Percentiles rank a stretch among this genome's conserved stretches.
These are phyloP conservation scores for Miltochrista miniata DNA, from an alignment of 2,888 invertebrate genomes.

Conservation along the genomic window DNA sequence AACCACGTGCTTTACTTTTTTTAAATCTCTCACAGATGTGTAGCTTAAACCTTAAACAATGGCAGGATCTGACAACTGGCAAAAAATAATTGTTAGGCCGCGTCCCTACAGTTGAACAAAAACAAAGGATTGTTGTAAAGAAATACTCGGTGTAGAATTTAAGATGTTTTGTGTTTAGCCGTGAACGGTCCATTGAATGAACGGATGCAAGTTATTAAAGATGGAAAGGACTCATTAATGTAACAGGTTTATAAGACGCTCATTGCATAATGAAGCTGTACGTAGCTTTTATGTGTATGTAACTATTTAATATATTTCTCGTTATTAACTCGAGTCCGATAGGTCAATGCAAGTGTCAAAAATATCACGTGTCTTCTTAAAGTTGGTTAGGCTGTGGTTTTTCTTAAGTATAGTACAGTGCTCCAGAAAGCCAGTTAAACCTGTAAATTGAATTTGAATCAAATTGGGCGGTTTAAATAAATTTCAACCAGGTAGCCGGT, in stretches of 20 bases:
- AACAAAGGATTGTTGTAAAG: constrained; percentile 10
- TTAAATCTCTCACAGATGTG: constrained; percentile 9
- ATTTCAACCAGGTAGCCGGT: no score
- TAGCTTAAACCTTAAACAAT: constrained; percentile 10
- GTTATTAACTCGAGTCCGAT: no score
- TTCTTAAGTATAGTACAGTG: no score
- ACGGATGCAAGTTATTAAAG: constrained; percentile 8
- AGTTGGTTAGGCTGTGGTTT: no score
- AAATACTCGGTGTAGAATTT: constrained; percentile 3
- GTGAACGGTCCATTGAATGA: constrained; percentile 3
- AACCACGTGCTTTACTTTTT: constrained; percentile 8
- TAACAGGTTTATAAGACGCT: neutral
- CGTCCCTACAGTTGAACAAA: constrained; percentile 5
- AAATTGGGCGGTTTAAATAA: no score
- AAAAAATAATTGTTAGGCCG: constrained; percentile 15
- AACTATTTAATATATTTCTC: no score
- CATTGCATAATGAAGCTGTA: neutral
- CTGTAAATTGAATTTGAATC: no score
- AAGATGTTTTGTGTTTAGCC: constrained; percentile 2
- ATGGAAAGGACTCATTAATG: neutral
- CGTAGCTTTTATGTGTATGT: no score
- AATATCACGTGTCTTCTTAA: no score
- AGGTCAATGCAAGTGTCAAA: neutral
- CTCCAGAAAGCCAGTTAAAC: no score
- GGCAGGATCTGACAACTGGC: constrained; percentile 11